Evolutionary conservation across 2,113 vertebrate species (phyloP), one percentile per base, ranked within the genome.

Genomic region (Cricetomys ansorgei): DNA sequence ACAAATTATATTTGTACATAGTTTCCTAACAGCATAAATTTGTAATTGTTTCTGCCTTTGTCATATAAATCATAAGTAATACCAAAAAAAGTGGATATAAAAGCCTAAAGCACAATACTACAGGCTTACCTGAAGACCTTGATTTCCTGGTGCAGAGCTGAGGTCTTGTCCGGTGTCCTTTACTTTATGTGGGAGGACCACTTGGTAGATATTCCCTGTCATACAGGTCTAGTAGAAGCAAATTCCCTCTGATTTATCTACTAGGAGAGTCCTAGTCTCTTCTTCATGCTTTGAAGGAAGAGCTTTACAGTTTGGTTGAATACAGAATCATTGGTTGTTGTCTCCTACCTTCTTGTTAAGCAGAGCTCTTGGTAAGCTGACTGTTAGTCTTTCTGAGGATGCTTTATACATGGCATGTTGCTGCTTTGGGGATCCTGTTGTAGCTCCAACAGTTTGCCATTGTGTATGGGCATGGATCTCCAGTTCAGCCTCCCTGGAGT

Each of bases 261-360:
- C 3, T 50, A 77, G 34, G 11, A 70, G 15, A 65, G 16, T 48
- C 3, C 73, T 73, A 45, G 43, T 73, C 55, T 81, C 11, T 3
- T 31, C 43, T 90, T 77, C 59, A 45, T 50, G 64, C 70, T 84
- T 93, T 93, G 62, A 95, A 92, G 94, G 34, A 62, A 94, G 34
- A 62, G 48, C 5, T 83, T 89, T 64, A 50, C 23, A 53, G 23
- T 95, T 96, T 73, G 45, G 12, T 69, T 93, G 16, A 69, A 50
- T 94, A 67, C 27, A 53, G 57, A 57, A 84, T 85, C 93, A 45
- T 81, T 81, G 12, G 6, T 57, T 57, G 34, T 85, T 79, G 76
- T 23, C 59, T 91, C 31, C 64, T 37, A 53, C 5, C 15, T 43
- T 29, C 77, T 53, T 81, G n/a, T n/a, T 37, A 81, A 57, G 53